Evolutionary conservation across 2,888 invertebrate species (phyloP).

Genomic region (Allacma fusca): DNA sequence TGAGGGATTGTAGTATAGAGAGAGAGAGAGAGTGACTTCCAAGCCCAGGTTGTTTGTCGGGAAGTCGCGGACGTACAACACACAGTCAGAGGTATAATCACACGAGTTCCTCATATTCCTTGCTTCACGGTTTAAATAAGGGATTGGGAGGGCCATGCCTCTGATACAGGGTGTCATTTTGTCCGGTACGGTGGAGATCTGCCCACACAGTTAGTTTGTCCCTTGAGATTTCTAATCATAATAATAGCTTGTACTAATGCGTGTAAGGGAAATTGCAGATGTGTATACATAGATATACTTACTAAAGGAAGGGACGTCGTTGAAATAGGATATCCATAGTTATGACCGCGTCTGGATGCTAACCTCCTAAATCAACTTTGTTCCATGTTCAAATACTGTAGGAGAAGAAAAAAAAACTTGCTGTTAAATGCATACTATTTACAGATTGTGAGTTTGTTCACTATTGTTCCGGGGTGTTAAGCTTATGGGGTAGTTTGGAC

Average conservation of each 20-base stretch:
- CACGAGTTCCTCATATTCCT: conserved; percentile 7
- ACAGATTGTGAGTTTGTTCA: too few relatives aligned
- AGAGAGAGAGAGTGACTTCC: neutral
- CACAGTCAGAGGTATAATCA: neutral
- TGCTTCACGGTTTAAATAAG: neutral
- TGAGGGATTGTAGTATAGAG: neutral
- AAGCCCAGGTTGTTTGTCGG: conserved; percentile 6
- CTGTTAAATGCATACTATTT: too few relatives aligned
- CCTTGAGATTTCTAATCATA: neutral
- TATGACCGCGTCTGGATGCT: too few relatives aligned
- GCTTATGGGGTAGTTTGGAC: too few relatives aligned
- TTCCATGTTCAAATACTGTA: too few relatives aligned
- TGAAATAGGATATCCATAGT: too few relatives aligned
- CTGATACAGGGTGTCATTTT: neutral
- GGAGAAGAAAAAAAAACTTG: too few relatives aligned
- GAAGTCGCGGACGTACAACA: conserved; percentile 21
- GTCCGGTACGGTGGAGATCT: conserved; percentile 6
- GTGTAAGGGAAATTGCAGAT: neutral
- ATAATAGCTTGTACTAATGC: neutral
- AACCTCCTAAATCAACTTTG: too few relatives aligned
- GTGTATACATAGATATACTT: neutral
- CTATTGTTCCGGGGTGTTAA: too few relatives aligned
- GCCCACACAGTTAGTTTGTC: conserved; percentile 16
- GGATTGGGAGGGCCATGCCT: neutral
- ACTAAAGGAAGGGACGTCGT: neutral